phyloP scores from a whole-genome alignment of 2,113 vertebrate genomes.

The Smithornis capensis region DNA sequence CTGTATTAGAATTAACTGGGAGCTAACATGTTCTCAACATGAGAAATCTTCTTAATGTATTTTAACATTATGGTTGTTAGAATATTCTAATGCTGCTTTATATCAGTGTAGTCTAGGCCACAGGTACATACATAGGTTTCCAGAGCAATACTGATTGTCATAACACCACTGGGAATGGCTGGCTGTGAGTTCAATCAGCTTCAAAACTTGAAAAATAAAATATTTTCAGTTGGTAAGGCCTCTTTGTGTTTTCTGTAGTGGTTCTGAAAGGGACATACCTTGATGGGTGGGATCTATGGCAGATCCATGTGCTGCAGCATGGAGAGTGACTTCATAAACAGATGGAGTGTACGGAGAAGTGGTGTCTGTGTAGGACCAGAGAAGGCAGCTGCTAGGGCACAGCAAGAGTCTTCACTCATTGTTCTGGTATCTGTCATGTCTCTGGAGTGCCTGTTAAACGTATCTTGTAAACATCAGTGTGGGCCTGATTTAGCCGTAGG shows the following conservation, averaged over 20 bases:
- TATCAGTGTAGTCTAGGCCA: background rate
- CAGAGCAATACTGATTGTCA: background rate
- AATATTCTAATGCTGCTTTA: background rate
- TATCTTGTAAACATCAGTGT: background rate
- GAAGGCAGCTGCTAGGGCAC: background rate
- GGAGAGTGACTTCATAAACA: background rate
- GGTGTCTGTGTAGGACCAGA: background rate
- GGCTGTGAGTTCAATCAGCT: background rate
- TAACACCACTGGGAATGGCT: background rate
- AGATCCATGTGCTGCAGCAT: accelerated
- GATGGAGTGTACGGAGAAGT: background rate
- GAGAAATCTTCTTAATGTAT: background rate
- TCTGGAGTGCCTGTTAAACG: background rate
- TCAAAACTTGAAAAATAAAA: background rate
- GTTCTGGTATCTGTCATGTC: background rate
- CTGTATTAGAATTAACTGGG: background rate
- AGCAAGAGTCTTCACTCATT: background rate
- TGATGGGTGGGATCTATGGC: background rate
- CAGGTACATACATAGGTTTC: background rate
- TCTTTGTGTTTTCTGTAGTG: background rate
- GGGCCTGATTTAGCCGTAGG: background rate
- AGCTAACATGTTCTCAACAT: background rate
- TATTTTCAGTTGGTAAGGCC: background rate
- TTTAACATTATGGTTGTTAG: background rate
- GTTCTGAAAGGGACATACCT: background rate